These are phyloP conservation scores for Holacanthella duospinosa DNA, from an alignment of 2,888 invertebrate genomes.

Conservation along the genomic window DNA sequence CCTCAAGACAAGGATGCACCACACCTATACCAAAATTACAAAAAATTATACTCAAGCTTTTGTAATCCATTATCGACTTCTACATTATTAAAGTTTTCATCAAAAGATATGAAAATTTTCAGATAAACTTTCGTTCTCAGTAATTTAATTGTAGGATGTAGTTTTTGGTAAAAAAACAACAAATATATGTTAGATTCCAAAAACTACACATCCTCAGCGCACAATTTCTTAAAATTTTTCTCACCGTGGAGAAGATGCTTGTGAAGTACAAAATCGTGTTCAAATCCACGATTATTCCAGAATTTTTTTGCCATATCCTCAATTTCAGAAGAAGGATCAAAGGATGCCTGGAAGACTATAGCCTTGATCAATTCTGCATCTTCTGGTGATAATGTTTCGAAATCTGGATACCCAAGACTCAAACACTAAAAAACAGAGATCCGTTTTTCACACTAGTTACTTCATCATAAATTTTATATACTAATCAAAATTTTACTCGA, in stretches of 20 bases:
- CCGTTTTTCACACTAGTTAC: neutral
- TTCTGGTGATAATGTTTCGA: neutral
- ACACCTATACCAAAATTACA: conserved; percentile 40
- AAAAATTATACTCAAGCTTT: neutral
- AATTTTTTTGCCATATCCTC: conserved; percentile 22
- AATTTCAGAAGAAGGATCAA: conserved; percentile 26
- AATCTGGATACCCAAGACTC: conserved; percentile 7
- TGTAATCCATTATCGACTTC: too few species aligned
- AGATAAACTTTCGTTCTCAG: too few species aligned
- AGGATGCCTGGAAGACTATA: conserved; percentile 24
- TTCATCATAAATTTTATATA: neutral
- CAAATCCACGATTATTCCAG: conserved; percentile 9
- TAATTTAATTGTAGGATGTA: too few species aligned
- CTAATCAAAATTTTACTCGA: conserved; percentile 38
- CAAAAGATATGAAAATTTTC: neutral
- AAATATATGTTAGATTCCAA: too few species aligned
- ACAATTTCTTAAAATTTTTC: too few species aligned
- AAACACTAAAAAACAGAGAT: conserved; percentile 38
- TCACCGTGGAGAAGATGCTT: neutral
- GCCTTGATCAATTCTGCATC: conserved; percentile 8
- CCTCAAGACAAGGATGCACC: conserved; percentile 66
- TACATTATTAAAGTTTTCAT: neutral
- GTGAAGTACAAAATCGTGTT: neutral
- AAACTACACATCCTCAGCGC: too few species aligned
- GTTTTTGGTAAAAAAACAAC: too few species aligned